Evolutionary conservation across 2,888 invertebrate genomes (phyloP).

Genomic region (Brenthis ino): DNA sequence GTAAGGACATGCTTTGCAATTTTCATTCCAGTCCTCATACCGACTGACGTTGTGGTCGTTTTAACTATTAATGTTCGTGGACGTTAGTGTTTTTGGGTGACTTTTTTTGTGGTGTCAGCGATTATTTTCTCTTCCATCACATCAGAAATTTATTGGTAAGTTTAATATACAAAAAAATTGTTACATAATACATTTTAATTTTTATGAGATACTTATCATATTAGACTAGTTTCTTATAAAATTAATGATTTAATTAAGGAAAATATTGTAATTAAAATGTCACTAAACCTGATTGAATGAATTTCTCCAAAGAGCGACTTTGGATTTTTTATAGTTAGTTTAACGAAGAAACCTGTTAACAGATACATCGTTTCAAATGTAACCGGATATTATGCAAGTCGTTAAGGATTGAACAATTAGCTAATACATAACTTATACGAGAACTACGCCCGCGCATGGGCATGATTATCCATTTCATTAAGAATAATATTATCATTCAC

Average conservation of each 20-base stretch:
- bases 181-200: conserved; percentile 13
- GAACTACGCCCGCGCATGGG: not conserved
- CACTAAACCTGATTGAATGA: conserved; percentile 28
- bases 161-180: not conserved
- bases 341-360: conserved; percentile 31
- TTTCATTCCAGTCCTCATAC: conserved; percentile 69
- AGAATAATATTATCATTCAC: no score
- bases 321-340: conserved; percentile 24
- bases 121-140: not conserved
- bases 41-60: conserved; percentile 49
- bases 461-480: not conserved
- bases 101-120: not conserved
- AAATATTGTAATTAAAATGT: conserved; percentile 25
- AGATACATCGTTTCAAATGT: conserved; percentile 33
- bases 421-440: conserved; percentile 46
- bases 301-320: conserved; percentile 30
- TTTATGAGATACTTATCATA: conserved; percentile 3
- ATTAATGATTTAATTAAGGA: conserved; percentile 25
- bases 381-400: conserved; percentile 45
- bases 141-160: conserved; percentile 25
- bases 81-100: not conserved
- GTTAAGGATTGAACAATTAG: conserved; percentile 39
- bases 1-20: conserved; percentile 66
- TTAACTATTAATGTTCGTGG: conserved; percentile 47
- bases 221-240: conserved; percentile 17